A percentile compares a stretch with the other conserved stretches of the same genome.
These are phyloP conservation scores for Cossypha caffra DNA, from an alignment of 2,797 vertebrate genomes.

Conservation along the genomic window DNA sequence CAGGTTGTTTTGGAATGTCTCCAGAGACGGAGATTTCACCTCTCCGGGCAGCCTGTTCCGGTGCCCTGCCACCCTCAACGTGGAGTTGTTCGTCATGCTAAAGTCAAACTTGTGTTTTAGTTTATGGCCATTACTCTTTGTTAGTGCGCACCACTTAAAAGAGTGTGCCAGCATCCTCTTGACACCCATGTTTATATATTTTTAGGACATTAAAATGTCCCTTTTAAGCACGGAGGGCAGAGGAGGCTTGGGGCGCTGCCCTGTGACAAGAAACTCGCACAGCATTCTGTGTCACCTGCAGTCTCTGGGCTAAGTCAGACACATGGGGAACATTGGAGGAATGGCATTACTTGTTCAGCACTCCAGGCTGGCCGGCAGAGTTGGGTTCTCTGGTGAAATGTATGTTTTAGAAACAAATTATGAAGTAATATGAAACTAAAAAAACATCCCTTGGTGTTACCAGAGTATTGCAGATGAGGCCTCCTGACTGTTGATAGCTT, in stretches of 20 bases:
- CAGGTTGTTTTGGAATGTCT: not conserved
- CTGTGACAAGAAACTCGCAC: fast-evolving
- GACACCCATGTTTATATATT: not conserved
- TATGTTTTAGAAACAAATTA: not conserved
- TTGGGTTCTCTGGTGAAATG: not conserved
- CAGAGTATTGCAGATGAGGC: not conserved
- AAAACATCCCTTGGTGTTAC: fast-evolving
- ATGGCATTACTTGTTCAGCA: not conserved
- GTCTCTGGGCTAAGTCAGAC: too few relatives aligned
- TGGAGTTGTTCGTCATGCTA: not conserved
- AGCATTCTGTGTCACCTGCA: fast-evolving
- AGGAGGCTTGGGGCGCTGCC: not conserved
- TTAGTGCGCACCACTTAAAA: not conserved
- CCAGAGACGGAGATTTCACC: too few relatives aligned
- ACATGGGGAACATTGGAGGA: not conserved
- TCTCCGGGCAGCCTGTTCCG: not conserved
- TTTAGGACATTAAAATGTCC: not conserved
- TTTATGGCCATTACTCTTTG: not conserved
- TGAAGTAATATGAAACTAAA: not conserved
- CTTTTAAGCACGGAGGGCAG: not conserved
- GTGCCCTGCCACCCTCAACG: not conserved
- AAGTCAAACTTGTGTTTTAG: not conserved
- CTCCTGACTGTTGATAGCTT: not conserved
- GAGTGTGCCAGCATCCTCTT: not conserved
- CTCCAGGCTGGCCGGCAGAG: not conserved